Base-by-base conservation (phyloP, 2,888 invertebrate genomes). In the Tholera decimalis region DNA sequence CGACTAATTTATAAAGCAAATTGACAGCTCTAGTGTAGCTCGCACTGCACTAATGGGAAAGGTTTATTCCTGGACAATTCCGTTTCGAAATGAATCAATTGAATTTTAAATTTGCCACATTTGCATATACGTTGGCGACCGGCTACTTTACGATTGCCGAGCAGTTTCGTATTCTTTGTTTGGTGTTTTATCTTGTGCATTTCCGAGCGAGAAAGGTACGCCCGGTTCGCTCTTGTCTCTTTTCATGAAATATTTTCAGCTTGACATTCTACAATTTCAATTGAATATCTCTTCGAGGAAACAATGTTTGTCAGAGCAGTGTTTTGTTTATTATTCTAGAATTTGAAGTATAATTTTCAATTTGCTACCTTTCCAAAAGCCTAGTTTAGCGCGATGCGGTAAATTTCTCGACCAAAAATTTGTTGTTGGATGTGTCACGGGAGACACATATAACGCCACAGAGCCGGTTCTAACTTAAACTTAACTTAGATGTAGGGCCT, bases 121-220 rank as follows among this genome's bases (percentile, higher is more conserved):
- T 88, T 89, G 87, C 88, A 89, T 88, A 86, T 81, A 86, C 82
- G 85, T 86, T 86, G 80, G 82, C 82, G 71, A 85, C 84, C 78
- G 86, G 86, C 86, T 88, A 88, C 89, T 91, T 91, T 89, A 92
- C 91, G 88, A 89, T 87, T 88, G 88, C 89, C 88, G 83, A 84
- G 79, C 82, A 73, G 87, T 87, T 88, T 87, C 88, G 87, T 91
- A 89, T 90, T 91, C 91, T 90, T 89, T 89, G 91, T 90, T 89
- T 85, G 86, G 81, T 84, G 88, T 90, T 93, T 92, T 92, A 92
- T 92, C 90, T 89, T 87, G 89, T 89, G 90, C 89, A 92, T 92
- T 91, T 88, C 82, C 86, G 81, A 91, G 88, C 79, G 86, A 80
- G 82, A 77, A 84, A 82, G 82, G 85, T 85, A 91, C 91, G 83